These are phyloP conservation scores for Axis porcinus DNA, from an alignment of 2,113 vertebrate genomes.

Conservation along the genomic window DNA sequence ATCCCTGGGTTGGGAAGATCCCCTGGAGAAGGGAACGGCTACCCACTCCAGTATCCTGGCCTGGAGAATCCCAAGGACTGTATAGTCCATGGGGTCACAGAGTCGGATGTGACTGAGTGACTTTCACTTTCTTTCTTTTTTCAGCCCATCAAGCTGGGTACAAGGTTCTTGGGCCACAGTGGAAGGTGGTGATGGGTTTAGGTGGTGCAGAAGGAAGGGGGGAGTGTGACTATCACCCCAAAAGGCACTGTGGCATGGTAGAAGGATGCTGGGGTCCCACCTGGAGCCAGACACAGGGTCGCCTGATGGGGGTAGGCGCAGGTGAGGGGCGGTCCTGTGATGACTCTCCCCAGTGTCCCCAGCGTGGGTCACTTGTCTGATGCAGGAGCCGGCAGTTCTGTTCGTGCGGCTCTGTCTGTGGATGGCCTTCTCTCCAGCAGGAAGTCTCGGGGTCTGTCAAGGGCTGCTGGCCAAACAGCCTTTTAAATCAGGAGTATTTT, in stretches of 20 bases:
- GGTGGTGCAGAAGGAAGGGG: accelerated
- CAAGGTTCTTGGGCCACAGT: not conserved
- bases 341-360: accelerated
- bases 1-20: not conserved
- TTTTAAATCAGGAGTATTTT: not conserved
- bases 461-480: not conserved
- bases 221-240: accelerated
- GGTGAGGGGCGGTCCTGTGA: accelerated
- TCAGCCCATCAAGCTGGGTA: not conserved
- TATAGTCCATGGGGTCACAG: not conserved
- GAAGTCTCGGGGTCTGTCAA: not conserved
- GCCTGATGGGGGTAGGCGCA: accelerated
- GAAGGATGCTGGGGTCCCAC: accelerated
- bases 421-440: accelerated
- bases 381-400: accelerated
- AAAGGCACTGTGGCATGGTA: accelerated
- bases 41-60: not conserved
- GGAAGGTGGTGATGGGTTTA: no score
- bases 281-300: not conserved
- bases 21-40: not conserved
- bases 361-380: accelerated
- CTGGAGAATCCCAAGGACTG: not conserved
- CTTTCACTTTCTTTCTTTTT: not conserved
- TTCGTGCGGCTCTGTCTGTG: accelerated
- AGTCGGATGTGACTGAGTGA: not conserved